Evolutionary conservation across 2,113 vertebrate species (phyloP).

Genomic region (Hippocampus comes): DNA sequence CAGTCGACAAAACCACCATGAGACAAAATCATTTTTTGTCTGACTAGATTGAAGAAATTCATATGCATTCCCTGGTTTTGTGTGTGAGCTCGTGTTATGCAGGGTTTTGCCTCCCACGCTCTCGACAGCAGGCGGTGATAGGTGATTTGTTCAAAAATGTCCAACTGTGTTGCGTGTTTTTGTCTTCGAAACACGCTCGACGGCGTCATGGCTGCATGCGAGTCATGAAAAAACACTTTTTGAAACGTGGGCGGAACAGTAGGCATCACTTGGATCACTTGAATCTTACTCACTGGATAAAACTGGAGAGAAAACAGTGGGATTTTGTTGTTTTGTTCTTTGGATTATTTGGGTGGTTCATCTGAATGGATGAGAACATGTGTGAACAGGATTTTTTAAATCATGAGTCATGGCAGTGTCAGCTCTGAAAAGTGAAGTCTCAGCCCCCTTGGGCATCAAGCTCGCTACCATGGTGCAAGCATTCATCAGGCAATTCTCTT

Average conservation of each 20-base stretch:
- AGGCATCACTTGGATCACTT: slow-evolving; percentile 26
- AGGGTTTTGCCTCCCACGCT: slow-evolving; percentile 22
- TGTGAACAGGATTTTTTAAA: slow-evolving; percentile 28
- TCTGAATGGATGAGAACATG: slow-evolving; percentile 1
- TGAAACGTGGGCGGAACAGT: slow-evolving; percentile 48
- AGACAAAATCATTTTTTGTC: slow-evolving; percentile 19
- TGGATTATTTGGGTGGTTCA: slow-evolving; percentile 9
- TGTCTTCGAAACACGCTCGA: slow-evolving; percentile 28
- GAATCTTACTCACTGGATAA: slow-evolving; percentile 28
- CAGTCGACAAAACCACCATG: slow-evolving; percentile 23
- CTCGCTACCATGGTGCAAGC: slow-evolving; percentile 14
- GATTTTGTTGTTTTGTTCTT: slow-evolving; percentile 32
- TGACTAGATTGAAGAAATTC: slow-evolving; percentile 15
- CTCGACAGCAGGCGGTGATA: slow-evolving; percentile 21
- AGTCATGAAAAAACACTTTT: slow-evolving; percentile 51
- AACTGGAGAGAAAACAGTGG: slow-evolving; percentile 20
- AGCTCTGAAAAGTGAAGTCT: slow-evolving; percentile 22
- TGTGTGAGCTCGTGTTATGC: slow-evolving; percentile 18
- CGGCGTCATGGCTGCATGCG: slow-evolving; percentile 55
- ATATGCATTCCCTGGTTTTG: slow-evolving; percentile 17
- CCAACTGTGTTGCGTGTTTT: slow-evolving; percentile 26
- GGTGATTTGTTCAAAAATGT: slow-evolving; percentile 27
- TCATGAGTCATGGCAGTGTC: slow-evolving; percentile 36
- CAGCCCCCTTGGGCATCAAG: slow-evolving; percentile 15
- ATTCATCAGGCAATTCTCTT: slow-evolving; percentile 34